These are phyloP conservation scores for Megalurothrips usitatus DNA, from an alignment of 2,888 invertebrate genomes.

Conservation along the genomic window DNA sequence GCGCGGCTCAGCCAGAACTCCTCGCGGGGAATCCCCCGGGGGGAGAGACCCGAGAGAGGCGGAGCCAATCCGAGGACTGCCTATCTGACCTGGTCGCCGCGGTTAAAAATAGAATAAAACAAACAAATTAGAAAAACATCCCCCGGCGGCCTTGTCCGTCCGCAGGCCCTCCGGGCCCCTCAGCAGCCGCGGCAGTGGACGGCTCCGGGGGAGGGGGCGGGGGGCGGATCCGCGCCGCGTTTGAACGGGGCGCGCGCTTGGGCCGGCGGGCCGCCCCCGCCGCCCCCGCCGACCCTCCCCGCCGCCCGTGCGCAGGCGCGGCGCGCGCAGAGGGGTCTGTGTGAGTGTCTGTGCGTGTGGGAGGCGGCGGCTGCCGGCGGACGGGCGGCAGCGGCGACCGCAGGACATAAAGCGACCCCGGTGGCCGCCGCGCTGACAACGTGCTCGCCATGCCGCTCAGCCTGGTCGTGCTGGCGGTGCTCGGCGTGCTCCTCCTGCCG, in stretches of 20 bases:
- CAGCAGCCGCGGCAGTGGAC: not conserved
- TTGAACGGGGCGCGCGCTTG: no score
- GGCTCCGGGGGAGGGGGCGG: not conserved
- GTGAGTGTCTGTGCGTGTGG: not conserved
- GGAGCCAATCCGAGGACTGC: no score
- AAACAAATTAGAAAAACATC: not conserved
- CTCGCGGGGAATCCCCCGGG: no score
- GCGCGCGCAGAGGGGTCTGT: not conserved
- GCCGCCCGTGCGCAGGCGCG: not conserved
- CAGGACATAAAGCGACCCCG: conserved; percentile 18
- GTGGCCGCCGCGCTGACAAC: not conserved
- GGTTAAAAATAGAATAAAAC: no score
- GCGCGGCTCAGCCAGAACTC: no score
- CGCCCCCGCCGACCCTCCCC: not conserved
- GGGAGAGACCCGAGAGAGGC: no score
- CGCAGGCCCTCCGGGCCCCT: not conserved
- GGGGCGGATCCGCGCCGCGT: not conserved
- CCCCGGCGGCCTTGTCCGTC: not conserved
- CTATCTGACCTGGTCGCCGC: no score
- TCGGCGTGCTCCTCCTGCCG: not conserved
- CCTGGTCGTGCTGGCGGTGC: not conserved
- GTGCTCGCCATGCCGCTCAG: not conserved
- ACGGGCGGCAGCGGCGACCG: not conserved
- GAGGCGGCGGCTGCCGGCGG: not conserved
- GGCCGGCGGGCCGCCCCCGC: not conserved